A percentile compares a stretch with the other conserved stretches of the same genome.
These are phyloP conservation scores for Lucilia sericata DNA, from an alignment of 1,140 invertebrate species.

Conservation along the genomic window DNA sequence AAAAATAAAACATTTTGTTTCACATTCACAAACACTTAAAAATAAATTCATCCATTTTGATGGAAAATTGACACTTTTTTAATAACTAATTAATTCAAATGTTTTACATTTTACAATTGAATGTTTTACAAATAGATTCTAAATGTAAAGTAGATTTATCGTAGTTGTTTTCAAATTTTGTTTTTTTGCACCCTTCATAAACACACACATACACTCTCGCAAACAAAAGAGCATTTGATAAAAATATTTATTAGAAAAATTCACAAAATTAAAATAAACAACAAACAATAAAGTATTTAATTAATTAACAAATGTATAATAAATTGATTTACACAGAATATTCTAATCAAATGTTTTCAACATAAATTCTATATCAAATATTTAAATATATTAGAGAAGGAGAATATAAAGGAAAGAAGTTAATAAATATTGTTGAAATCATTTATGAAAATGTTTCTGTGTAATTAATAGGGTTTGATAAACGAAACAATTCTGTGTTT, in stretches of 20 bases:
- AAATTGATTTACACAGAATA: too few relatives aligned
- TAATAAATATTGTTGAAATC: too few relatives aligned
- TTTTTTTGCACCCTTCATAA: not conserved
- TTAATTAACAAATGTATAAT: too few relatives aligned
- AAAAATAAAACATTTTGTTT: not conserved
- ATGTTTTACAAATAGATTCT: constrained; percentile 28
- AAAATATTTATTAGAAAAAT: not conserved
- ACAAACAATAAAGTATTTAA: not conserved
- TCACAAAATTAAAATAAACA: not conserved
- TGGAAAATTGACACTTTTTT: not conserved
- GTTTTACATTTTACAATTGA: constrained; percentile 18
- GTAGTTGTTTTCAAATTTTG: constrained; percentile 14
- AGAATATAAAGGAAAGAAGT: too few relatives aligned
- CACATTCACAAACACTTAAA: not conserved
- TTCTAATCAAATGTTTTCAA: too few relatives aligned
- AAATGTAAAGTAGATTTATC: constrained; percentile 33
- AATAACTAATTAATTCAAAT: constrained; percentile 29
- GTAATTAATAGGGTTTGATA: too few relatives aligned
- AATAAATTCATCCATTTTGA: constrained; percentile 13
- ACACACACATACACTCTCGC: not conserved
- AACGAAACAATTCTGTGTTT: too few relatives aligned
- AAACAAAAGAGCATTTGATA: not conserved
- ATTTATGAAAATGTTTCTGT: too few relatives aligned
- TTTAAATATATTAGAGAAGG: too few relatives aligned
- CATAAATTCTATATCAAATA: too few relatives aligned